Evolutionary conservation across 2,113 vertebrate genomes (phyloP).

Genomic region (Orientallactaga bullata): DNA sequence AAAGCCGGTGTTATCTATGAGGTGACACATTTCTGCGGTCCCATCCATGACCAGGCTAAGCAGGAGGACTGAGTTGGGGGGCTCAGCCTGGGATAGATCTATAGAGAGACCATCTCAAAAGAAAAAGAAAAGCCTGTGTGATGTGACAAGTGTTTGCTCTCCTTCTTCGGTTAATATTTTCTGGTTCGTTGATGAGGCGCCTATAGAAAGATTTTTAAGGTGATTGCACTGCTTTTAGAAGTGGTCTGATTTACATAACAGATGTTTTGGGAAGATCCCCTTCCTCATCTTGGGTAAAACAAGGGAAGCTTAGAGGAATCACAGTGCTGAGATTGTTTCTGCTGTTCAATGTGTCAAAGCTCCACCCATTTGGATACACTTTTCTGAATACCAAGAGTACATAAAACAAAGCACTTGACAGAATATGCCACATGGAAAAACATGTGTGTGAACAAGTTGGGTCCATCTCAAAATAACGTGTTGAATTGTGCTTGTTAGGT

Average conservation of each 20-base stretch:
- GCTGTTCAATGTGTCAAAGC: not conserved
- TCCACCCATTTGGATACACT: not conserved
- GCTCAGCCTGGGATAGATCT: no score
- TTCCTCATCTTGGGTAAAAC: not conserved
- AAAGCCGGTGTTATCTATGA: not conserved
- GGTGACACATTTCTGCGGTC: no score
- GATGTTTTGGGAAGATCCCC: not conserved
- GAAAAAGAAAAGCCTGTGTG: no score
- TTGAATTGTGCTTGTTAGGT: not conserved
- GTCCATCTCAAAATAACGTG: constrained; percentile 32
- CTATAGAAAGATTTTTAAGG: not conserved
- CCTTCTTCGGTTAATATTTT: not conserved
- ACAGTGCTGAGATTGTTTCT: not conserved
- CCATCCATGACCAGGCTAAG: no score
- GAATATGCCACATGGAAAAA: constrained; percentile 23
- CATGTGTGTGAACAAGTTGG: not conserved
- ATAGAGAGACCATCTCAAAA: no score
- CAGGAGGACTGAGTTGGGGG: no score
- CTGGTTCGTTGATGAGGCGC: not conserved
- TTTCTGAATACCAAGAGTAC: not conserved
- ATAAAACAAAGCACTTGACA: constrained; percentile 32
- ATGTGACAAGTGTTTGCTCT: not conserved
- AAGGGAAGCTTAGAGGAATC: not conserved
- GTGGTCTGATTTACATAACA: not conserved
- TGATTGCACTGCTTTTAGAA: not conserved